phyloP scores from a whole-genome alignment of 2,888 invertebrate species.

The Aporophyla lueneburgensis region DNA sequence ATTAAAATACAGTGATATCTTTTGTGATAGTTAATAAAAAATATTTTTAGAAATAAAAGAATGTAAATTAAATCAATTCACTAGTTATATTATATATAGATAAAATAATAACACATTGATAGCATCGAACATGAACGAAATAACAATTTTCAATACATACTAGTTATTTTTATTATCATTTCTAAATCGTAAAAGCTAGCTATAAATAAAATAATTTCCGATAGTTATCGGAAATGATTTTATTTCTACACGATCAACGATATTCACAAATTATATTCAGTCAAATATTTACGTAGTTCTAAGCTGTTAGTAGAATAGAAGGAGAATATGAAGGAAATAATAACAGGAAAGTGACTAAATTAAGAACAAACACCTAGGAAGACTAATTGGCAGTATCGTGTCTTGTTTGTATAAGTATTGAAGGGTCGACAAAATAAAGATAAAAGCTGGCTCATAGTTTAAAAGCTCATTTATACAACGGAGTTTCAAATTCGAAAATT shows the following conservation, averaged over 20 bases:
- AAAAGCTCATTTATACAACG: slow-evolving; percentile 21
- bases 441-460: slow-evolving; percentile 44
- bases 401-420: slow-evolving; percentile 7
- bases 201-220: slow-evolving; percentile 53
- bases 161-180: slow-evolving; percentile 18
- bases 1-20: slow-evolving; percentile 12
- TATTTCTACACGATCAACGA: slow-evolving; percentile 45
- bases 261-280: slow-evolving; percentile 64
- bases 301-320: slow-evolving; percentile 39
- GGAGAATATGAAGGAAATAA: slow-evolving; percentile 30
- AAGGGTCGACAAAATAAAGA: not conserved
- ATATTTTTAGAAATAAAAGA: not conserved
- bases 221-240: slow-evolving; percentile 47
- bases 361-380: slow-evolving; percentile 57
- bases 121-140: slow-evolving; percentile 14
- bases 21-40: slow-evolving; percentile 9
- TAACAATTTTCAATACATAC: slow-evolving; percentile 19
- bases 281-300: slow-evolving; percentile 61
- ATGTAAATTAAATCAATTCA: slow-evolving; percentile 1
- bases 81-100: not conserved
- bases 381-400: slow-evolving; percentile 60
- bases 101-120: slow-evolving; percentile 8
- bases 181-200: slow-evolving; percentile 46
- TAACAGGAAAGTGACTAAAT: slow-evolving; percentile 39
- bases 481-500: not conserved